Percentiles rank a stretch among this genome's conserved stretches.
Evolutionary conservation across 1,140 invertebrate species (phyloP).

Genomic region (Aradophagus sp.): DNA sequence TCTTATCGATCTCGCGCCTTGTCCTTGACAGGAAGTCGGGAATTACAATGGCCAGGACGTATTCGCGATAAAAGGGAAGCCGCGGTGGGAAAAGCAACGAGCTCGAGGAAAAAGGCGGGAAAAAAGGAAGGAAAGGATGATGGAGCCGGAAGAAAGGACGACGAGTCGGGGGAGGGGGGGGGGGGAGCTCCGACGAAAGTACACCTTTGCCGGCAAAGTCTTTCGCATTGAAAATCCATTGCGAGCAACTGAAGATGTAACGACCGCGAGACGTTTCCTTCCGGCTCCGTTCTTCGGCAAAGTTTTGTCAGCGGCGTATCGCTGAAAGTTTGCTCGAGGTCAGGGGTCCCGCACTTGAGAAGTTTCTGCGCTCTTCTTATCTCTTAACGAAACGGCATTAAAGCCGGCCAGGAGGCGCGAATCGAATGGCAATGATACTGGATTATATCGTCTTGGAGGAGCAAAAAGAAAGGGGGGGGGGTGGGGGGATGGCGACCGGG

Average conservation of each 20-base stretch:
- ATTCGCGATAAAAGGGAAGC: conserved; percentile 12
- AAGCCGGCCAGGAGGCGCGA: conserved; percentile 50
- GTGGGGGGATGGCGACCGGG: not conserved
- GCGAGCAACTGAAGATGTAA: conserved; percentile 44
- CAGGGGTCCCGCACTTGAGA: conserved; percentile 56
- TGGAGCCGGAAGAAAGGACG: not conserved
- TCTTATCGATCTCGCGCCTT: conserved; percentile 47
- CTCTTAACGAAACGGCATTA: conserved; percentile 58
- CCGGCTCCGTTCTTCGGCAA: conserved; percentile 50
- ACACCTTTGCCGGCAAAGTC: conserved; percentile 30
- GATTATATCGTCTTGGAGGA: conserved; percentile 35
- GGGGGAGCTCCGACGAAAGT: conserved; percentile 42
- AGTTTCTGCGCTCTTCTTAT: conserved; percentile 61
- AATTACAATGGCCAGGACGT: conserved; percentile 34
- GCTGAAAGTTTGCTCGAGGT: conserved; percentile 57
- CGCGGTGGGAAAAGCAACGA: not conserved
- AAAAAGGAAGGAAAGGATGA: not conserved
- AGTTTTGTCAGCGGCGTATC: conserved; percentile 55
- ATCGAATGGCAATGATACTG: conserved; percentile 57
- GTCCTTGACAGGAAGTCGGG: conserved; percentile 36
- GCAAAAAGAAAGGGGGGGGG: conserved; percentile 16
- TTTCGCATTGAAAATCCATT: conserved; percentile 54
- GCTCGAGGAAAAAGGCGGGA: conserved; percentile 1
- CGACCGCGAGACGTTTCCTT: conserved; percentile 58
- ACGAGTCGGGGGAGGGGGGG: not conserved